Base-by-base conservation (phyloP, 2,797 vertebrate species). In the Euthynnus affinis region DNA sequence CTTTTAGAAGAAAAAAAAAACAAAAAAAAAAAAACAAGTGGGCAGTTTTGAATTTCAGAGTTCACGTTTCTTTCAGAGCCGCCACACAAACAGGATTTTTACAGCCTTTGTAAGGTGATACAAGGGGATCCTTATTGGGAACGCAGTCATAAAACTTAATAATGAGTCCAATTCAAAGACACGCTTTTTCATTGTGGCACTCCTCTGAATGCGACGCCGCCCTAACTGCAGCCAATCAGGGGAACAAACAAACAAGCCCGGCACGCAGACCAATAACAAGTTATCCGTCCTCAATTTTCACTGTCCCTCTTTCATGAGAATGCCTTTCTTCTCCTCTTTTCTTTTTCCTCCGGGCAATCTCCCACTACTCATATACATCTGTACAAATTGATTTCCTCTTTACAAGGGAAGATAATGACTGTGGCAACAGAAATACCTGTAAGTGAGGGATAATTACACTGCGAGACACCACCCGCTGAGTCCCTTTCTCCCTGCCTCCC, bases 401-500 rank as follows among this genome's bases (percentile, higher is more conserved):
- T 94, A 93, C 93, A 94, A 92, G 92, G 87, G 88, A 93, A 91
- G 93, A 94, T 94, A 94, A 95, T 93, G 94, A 94, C 91, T 94
- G 93, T 95, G 95, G 96, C 96, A 96, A 96, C 94, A 94, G 92
- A 96, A 96, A 96, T 97, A 97, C 96, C 96, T 97, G 96, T 97
- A 97, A 98, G 97, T 96, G 96, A 94, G 94, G 93, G 92, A 96
- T 97, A 98, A 98, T 98, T 97, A 96, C 96, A 93, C 79, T 90
- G 85, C 85, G 86, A 95, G 93, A 94, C 95, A 89, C 96, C 96
- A 93, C 97, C 96, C 75, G 94, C 95, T 90, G 96, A 86, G 96
- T 80, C 92, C 94, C 93, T 95, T 96, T 96, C 95, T 96, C 87
- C 89, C 84, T 94, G 72, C 88, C 76, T 76, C 94, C 94, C 95